Base-by-base conservation (phyloP, 2,797 vertebrate genomes). In the Thaleichthys pacificus region DNA sequence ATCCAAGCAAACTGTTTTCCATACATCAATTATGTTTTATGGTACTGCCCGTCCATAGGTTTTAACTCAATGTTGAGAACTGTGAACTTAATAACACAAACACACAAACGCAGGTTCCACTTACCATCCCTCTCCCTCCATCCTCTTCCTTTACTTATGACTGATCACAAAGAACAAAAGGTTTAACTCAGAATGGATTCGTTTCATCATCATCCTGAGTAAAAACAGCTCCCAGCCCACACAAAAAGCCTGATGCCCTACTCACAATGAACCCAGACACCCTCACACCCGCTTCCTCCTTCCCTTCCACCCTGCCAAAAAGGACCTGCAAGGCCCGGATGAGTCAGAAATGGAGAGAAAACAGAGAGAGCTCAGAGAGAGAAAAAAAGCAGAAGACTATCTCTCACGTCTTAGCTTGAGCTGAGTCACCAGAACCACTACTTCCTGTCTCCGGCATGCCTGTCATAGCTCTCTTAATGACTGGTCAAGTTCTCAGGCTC, bases 401-500 rank as follows among this genome's bases (percentile, higher is more conserved):
- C 19, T n/a, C 67, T 68, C 26, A 68, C 28, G 66, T 22, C 9
- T 47, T n/a, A 57, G 66, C 60, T 24, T 24, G 22, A 26, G 60
- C 54, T 69, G 54, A 69, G 26, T 69, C 67, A 69, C 30, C 56
- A 69, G 15, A 82, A 84, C 88, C 79, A 86, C 94, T 77, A 93
- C 93, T 96, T 97, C 96, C 92, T 94, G 89, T 90, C 42, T 84
- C 80, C 84, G 69, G 84, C 89, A 91, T 92, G 88, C 87, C 91
- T 89, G 89, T 90, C 86, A 93, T 89, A 88, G 82, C 93, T 93
- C 86, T 81, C 79, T 90, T 90, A 90, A 89, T 92, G 94, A 94
- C 92, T 94, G 89, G 91, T 92, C 92, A 89, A 82, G 86, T 95
- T 95, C 92, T 90, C 92, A 93, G 86, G 90, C 88, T 84, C 88